A percentile compares a stretch with the other conserved stretches of the same genome.
phyloP scores from a whole-genome alignment of 2,888 invertebrate species.

The Arge pagana region DNA sequence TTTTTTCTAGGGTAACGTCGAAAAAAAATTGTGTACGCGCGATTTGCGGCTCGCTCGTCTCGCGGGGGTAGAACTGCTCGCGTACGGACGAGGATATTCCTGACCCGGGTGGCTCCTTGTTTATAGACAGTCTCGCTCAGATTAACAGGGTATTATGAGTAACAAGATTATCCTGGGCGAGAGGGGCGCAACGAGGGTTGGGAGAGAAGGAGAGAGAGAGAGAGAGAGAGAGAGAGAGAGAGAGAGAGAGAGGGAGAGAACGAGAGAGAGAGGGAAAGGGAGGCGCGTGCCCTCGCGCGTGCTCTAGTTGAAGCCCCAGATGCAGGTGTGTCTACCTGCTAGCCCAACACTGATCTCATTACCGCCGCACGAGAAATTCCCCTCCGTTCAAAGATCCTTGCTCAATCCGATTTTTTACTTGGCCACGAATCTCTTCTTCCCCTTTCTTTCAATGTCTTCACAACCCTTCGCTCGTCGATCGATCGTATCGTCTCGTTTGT shows the following conservation, averaged over 20 bases:
- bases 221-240: slow-evolving; percentile 14
- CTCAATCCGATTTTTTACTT: too few relatives aligned
- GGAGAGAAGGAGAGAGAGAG: slow-evolving; percentile 18
- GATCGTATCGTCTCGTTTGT: too few relatives aligned
- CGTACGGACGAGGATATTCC: not conserved
- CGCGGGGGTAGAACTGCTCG: too few relatives aligned
- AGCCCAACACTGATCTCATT: slow-evolving; percentile 47
- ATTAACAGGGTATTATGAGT: slow-evolving; percentile 43
- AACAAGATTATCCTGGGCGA: slow-evolving; percentile 51
- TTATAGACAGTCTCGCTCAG: slow-evolving; percentile 28
- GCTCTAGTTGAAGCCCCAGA: slow-evolving; percentile 52
- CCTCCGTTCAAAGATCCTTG: not conserved
- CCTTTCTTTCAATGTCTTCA: too few relatives aligned
- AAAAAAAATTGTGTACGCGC: too few relatives aligned
- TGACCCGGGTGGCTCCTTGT: slow-evolving; percentile 17
- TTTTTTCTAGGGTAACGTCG: too few relatives aligned
- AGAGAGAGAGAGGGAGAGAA: too few relatives aligned
- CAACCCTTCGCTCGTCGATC: too few relatives aligned
- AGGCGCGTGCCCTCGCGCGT: slow-evolving; percentile 27
- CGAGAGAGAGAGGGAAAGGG: slow-evolving; percentile 28
- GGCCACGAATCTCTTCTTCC: too few relatives aligned
- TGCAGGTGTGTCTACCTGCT: slow-evolving; percentile 32
- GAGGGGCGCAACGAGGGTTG: slow-evolving; percentile 25
- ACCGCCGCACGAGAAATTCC: slow-evolving; percentile 29
- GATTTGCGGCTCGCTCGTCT: too few relatives aligned